Evolutionary conservation across 2,113 vertebrate genomes (phyloP).

Genomic region (Delphinus delphis): DNA sequence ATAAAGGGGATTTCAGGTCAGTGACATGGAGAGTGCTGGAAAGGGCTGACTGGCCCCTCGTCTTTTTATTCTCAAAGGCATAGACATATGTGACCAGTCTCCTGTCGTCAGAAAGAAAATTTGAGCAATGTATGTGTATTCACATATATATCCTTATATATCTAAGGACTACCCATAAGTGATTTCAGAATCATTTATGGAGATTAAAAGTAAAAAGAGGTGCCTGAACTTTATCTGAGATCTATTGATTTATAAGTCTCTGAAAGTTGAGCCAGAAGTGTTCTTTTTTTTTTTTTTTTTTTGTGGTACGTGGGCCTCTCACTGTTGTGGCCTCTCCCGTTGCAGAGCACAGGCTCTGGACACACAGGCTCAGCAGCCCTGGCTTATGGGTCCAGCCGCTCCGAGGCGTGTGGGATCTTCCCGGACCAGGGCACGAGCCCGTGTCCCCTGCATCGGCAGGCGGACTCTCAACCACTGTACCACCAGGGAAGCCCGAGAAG

Average conservation of each 20-base stretch:
- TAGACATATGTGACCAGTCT: neutral
- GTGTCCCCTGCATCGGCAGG: no score
- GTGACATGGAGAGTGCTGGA: conserved; percentile 45
- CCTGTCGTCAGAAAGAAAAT: neutral
- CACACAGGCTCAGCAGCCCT: no score
- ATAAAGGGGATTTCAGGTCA: conserved; percentile 98
- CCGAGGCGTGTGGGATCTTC: no score
- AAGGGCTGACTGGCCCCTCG: neutral
- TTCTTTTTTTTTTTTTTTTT: neutral
- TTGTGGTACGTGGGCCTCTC: no score
- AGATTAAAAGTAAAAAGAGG: neutral
- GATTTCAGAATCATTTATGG: neutral
- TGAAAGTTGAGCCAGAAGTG: neutral
- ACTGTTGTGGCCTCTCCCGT: no score
- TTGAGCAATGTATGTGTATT: neutral
- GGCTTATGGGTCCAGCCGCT: no score
- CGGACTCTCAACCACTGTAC: no score
- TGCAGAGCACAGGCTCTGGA: no score
- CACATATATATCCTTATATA: neutral
- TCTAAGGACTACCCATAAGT: neutral
- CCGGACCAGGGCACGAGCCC: no score
- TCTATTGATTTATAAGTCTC: neutral
- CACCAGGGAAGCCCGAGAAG: neutral
- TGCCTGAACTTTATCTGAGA: neutral
- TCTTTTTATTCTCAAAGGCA: neutral